Evolutionary conservation across 1,140 invertebrate species (phyloP).

Genomic region (Megalonaias nervosa): DNA sequence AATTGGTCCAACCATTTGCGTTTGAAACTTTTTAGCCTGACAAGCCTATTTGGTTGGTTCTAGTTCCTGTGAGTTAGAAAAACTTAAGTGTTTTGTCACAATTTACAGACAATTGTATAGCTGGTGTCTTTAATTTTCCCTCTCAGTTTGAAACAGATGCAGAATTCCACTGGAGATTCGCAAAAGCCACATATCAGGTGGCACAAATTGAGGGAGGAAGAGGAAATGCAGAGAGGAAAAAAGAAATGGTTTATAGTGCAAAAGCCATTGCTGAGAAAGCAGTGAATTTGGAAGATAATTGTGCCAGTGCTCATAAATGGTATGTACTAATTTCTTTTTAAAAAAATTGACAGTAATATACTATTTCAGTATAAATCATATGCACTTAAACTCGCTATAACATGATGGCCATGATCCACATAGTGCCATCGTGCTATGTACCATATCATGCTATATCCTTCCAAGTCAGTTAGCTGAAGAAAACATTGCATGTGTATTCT

Average conservation of each 20-base stretch:
- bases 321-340: conserved; percentile 54
- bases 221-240: conserved; percentile 73
- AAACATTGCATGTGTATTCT: no score
- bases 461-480: no score
- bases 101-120: neutral
- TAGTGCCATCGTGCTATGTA: no score
- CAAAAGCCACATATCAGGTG: conserved; percentile 76
- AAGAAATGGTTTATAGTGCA: conserved; percentile 76
- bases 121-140: neutral
- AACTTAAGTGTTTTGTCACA: neutral
- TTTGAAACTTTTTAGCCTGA: no score
- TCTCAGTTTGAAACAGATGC: conserved; percentile 47
- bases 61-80: neutral
- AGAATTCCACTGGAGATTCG: conserved; percentile 79
- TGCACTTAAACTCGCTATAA: no score
- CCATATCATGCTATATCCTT: no score
- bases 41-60: neutral
- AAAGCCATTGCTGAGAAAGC: conserved; percentile 76
- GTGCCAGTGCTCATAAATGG: conserved; percentile 84
- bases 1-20: no score
- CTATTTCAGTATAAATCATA: neutral
- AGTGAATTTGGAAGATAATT: conserved; percentile 74
- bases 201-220: conserved; percentile 72
- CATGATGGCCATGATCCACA: no score
- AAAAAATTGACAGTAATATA: neutral